These are phyloP conservation scores for Brevimyrus niger DNA, from an alignment of 2,113 vertebrate genomes.

Conservation along the genomic window DNA sequence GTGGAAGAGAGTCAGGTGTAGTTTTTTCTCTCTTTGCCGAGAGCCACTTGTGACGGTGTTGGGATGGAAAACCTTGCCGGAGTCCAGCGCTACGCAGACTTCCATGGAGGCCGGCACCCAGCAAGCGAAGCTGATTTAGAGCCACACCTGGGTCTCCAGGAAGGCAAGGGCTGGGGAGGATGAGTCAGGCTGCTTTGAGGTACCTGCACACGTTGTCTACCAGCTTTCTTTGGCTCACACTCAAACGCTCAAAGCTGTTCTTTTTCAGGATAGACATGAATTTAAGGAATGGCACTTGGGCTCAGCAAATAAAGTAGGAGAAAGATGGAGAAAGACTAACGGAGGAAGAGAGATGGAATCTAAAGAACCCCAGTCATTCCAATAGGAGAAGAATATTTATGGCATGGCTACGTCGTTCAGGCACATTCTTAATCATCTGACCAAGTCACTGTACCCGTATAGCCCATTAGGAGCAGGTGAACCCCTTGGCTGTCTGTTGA, in stretches of 20 bases:
- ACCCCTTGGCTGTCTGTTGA: neutral
- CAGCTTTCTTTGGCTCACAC: neutral
- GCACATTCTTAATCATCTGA: neutral
- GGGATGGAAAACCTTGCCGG: neutral
- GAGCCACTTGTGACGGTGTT: neutral
- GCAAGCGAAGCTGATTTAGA: neutral
- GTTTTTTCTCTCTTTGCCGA: neutral
- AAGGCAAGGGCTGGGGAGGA: neutral
- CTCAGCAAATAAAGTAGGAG: neutral
- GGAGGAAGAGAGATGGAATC: neutral
- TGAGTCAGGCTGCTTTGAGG: neutral
- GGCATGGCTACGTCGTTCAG: neutral
- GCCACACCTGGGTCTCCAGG: neutral
- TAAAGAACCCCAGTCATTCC: neutral
- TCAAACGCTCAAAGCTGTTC: neutral
- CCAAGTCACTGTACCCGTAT: neutral
- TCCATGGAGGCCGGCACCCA: neutral
- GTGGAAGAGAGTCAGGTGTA: neutral
- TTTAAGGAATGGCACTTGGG: slow-evolving; percentile 9
- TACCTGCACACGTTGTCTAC: neutral
- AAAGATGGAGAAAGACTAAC: neutral
- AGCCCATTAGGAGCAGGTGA: neutral
- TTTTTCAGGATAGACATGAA: neutral
- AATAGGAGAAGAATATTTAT: neutral
- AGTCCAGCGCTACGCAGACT: neutral